These are phyloP conservation scores for Oryzaephilus surinamensis DNA, from an alignment of 1,140 invertebrate species.

Conservation along the genomic window DNA sequence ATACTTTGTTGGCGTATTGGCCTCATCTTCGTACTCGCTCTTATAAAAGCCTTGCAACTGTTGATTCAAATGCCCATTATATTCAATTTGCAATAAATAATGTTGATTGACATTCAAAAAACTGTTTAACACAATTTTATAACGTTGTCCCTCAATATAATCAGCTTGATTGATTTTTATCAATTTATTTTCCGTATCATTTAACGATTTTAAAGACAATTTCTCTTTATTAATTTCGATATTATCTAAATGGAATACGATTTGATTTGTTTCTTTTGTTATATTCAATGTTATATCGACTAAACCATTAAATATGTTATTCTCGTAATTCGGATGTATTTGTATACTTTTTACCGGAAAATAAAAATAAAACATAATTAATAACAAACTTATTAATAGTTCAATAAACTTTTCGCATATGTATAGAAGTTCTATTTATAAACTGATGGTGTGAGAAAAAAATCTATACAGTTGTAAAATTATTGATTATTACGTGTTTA, in stretches of 20 bases:
- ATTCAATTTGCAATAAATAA: conserved; percentile 27
- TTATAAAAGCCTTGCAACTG: conserved; percentile 70
- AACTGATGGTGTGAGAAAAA: too few relatives aligned
- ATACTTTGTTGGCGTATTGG: neutral
- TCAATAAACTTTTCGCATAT: too few relatives aligned
- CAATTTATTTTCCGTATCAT: conserved; percentile 65
- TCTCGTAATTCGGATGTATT: conserved; percentile 26
- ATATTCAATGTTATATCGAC: conserved; percentile 25
- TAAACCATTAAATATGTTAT: conserved; percentile 25
- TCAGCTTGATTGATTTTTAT: conserved; percentile 57
- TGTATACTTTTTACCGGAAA: conserved; percentile 26
- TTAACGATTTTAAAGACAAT: conserved; percentile 80
- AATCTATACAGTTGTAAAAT: too few relatives aligned
- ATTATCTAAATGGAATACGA: conserved; percentile 27
- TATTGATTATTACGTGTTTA: too few relatives aligned
- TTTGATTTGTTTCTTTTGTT: conserved; percentile 22
- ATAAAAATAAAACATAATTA: neutral
- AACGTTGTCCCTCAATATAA: conserved; percentile 24
- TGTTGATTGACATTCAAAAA: conserved; percentile 17
- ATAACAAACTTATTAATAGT: too few relatives aligned
- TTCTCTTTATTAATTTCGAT: conserved; percentile 49
- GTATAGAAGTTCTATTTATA: too few relatives aligned
- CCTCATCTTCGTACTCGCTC: conserved; percentile 52
- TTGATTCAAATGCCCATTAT: conserved; percentile 28
- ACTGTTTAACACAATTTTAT: conserved; percentile 21